These are phyloP conservation scores for Lampris megalopsis DNA, from an alignment of 2,113 vertebrate species.

Conservation along the genomic window DNA sequence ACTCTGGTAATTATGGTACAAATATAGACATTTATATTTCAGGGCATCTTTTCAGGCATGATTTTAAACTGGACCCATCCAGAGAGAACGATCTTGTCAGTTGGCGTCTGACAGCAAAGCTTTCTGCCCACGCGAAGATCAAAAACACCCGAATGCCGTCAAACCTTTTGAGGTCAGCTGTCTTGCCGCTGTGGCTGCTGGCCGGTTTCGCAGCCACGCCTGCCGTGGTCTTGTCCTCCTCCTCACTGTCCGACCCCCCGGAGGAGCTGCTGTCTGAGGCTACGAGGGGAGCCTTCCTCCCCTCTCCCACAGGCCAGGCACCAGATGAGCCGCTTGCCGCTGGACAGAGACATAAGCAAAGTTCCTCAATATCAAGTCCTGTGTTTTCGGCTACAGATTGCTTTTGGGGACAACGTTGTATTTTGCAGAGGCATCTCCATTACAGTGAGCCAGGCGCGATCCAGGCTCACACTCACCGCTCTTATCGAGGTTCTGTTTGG, in stretches of 20 bases:
- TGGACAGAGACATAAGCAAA: background rate
- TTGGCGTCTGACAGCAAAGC: background rate
- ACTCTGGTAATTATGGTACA: conserved; percentile 60
- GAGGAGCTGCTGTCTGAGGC: conserved; percentile 90
- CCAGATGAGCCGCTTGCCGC: conserved; percentile 76
- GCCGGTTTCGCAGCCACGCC: conserved; percentile 52
- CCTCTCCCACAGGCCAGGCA: conserved; percentile 78
- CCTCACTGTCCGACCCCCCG: conserved; percentile 85
- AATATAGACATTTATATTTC: conserved; percentile 58
- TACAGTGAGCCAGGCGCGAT: background rate
- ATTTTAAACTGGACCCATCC: conserved; percentile 31
- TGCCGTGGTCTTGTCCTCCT: conserved; percentile 75
- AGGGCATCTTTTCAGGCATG: background rate
- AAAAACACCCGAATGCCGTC: background rate
- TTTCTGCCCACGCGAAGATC: no score
- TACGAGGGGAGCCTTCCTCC: conserved; percentile 80
- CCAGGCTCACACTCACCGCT: conserved; percentile 35
- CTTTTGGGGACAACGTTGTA: background rate
- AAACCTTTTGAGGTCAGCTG: conserved; percentile 74
- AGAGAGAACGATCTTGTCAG: background rate
- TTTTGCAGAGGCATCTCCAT: background rate
- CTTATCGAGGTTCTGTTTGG: conserved; percentile 75
- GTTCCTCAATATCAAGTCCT: background rate
- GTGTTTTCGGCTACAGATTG: background rate
- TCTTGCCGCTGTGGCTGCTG: conserved; percentile 70